phyloP scores from a whole-genome alignment of 2,888 invertebrate genomes.

The Mythimna lalbum region DNA sequence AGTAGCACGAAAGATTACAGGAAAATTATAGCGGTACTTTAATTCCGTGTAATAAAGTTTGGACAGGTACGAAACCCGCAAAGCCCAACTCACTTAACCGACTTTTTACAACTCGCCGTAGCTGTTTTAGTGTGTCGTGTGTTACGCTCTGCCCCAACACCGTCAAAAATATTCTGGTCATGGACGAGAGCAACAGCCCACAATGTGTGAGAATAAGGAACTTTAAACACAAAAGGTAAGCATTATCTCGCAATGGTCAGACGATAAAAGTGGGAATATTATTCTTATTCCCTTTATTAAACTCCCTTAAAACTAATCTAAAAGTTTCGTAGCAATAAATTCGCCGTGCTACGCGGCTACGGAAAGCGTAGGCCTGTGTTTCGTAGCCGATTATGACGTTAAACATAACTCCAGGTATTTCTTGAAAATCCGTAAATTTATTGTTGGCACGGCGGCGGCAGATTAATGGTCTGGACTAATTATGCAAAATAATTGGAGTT shows the following conservation, averaged over 20 bases:
- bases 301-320: conserved; percentile 59
- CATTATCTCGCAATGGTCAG: conserved; percentile 23
- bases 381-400: conserved; percentile 55
- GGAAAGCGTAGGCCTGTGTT: conserved; percentile 59
- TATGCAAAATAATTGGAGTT: conserved; percentile 32
- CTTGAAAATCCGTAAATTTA: conserved; percentile 46
- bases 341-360: conserved; percentile 46
- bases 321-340: conserved; percentile 63
- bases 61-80: conserved; percentile 65
- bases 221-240: conserved; percentile 32
- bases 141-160: conserved; percentile 33
- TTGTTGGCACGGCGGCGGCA: conserved; percentile 17
- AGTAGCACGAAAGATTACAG: conserved; percentile 61
- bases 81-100: conserved; percentile 60
- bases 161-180: conserved; percentile 51
- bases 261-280: conserved; percentile 35
- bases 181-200: conserved; percentile 23
- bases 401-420: conserved; percentile 50
- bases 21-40: conserved; percentile 65
- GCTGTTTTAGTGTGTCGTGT: conserved; percentile 58
- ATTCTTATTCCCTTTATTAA: conserved; percentile 50
- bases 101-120: conserved; percentile 59
- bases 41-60: conserved; percentile 65
- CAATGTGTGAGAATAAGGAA: conserved; percentile 28
- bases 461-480: conserved; percentile 41